Percentiles rank a stretch among this genome's conserved stretches.
Evolutionary conservation across 1,140 invertebrate species (phyloP).

Genomic region (Globodera ellingtonae): DNA sequence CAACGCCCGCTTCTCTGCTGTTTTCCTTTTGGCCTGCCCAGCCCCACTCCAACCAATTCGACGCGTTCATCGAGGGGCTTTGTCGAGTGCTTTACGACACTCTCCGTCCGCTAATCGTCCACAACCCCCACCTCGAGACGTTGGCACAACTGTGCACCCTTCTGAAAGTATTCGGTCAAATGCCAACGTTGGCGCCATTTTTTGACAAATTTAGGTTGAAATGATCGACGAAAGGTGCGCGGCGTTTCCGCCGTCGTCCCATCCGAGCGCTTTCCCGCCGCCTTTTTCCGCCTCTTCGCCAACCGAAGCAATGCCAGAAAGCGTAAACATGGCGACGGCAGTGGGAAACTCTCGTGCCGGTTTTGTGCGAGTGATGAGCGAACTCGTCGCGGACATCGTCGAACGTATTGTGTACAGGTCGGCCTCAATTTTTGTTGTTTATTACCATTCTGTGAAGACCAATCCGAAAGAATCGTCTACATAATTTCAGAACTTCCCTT

Average conservation of each 20-base stretch:
- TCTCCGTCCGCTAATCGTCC: slow-evolving; percentile 89
- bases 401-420: slow-evolving; percentile 88
- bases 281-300: neutral
- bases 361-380: slow-evolving; percentile 80
- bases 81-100: slow-evolving; percentile 89
- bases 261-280: slow-evolving; percentile 67
- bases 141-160: slow-evolving; percentile 93
- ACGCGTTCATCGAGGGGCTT: slow-evolving; percentile 77
- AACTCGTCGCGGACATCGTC: slow-evolving; percentile 91
- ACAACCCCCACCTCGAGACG: slow-evolving; percentile 95
- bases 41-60: slow-evolving; percentile 50
- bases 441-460: neutral
- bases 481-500: slow-evolving; percentile 74
- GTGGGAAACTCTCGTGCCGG: slow-evolving; percentile 63
- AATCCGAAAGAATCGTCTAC: neutral
- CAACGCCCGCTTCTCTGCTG: slow-evolving; percentile 24
- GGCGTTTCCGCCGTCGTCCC: slow-evolving; percentile 65
- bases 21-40: slow-evolving; percentile 3
- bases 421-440: slow-evolving; percentile 8
- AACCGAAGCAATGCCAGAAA: slow-evolving; percentile 46
- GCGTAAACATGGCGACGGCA: slow-evolving; percentile 66
- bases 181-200: neutral
- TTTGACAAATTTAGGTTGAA: slow-evolving; percentile 71
- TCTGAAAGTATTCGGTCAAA: slow-evolving; percentile 68
- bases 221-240: slow-evolving; percentile 91